phyloP scores from a whole-genome alignment of 2,797 vertebrate genomes.

The Luscinia luscinia region DNA sequence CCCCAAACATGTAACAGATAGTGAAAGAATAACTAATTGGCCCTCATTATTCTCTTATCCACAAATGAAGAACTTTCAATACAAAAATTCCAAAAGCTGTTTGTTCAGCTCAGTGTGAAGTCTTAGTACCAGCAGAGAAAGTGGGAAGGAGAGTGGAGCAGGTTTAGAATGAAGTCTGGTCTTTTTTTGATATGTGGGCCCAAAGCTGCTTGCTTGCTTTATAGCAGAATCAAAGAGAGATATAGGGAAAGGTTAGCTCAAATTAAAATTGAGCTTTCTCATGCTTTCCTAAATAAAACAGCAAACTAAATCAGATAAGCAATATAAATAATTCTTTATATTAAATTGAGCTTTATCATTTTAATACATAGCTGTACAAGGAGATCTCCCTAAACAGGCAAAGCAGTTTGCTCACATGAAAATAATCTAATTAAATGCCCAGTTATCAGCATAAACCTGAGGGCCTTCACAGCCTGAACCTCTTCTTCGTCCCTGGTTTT shows the following conservation, averaged over 20 bases:
- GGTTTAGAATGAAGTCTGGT: constrained; percentile 29
- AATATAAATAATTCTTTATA: constrained; percentile 68
- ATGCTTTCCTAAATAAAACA: constrained; percentile 72
- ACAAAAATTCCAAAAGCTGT: constrained; percentile 42
- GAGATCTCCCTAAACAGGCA: constrained; percentile 58
- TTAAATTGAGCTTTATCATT: constrained; percentile 67
- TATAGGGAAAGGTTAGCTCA: constrained; percentile 46
- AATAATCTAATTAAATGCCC: constrained; percentile 70
- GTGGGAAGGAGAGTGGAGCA: not conserved
- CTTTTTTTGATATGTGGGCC: constrained; percentile 17
- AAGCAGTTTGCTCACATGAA: constrained; percentile 55
- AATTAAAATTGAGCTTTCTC: constrained; percentile 65
- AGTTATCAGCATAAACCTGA: constrained; percentile 51
- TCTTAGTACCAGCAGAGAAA: constrained; percentile 35
- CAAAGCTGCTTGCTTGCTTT: constrained; percentile 30
- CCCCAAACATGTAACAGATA: not conserved
- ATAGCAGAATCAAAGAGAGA: constrained; percentile 18
- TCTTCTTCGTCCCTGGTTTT: not conserved
- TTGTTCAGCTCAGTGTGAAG: constrained; percentile 50
- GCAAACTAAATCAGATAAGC: constrained; percentile 67
- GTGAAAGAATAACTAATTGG: constrained; percentile 9
- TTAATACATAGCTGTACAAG: constrained; percentile 57
- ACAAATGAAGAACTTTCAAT: constrained; percentile 7
- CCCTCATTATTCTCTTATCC: constrained; percentile 26
- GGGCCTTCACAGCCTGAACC: not conserved